Evolutionary conservation across 2,113 vertebrate species (phyloP).

Genomic region (Perca flavescens): DNA sequence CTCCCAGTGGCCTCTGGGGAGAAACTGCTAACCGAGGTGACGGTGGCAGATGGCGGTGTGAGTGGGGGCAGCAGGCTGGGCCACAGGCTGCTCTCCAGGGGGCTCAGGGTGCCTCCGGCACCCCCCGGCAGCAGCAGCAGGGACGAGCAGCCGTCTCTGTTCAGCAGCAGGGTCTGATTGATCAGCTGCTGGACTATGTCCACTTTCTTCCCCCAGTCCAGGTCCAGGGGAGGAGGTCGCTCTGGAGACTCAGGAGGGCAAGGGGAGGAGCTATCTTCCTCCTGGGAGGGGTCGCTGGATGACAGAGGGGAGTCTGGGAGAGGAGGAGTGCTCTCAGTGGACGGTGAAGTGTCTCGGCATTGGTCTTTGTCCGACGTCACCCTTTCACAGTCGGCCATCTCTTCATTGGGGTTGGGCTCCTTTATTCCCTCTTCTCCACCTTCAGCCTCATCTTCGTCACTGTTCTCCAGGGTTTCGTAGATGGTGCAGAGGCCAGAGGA

Average conservation of each 20-base stretch:
- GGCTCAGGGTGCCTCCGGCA: conserved; percentile 85
- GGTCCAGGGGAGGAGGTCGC: conserved; percentile 72
- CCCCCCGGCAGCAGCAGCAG: conserved; percentile 77
- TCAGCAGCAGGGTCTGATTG: conserved; percentile 88
- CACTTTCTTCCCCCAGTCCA: conserved; percentile 85
- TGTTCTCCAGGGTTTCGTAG: conserved; percentile 82
- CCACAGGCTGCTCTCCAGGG: conserved; percentile 91
- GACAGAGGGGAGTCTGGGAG: conserved; percentile 37
- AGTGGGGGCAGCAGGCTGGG: conserved; percentile 88
- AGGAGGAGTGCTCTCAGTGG: not conserved
- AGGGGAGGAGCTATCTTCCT: conserved; percentile 29
- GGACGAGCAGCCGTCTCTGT: conserved; percentile 80
- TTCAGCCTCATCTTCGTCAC: conserved; percentile 73
- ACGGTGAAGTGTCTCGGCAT: not conserved
- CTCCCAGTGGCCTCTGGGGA: conserved; percentile 89
- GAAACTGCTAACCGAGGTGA: conserved; percentile 93
- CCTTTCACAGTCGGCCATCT: not conserved
- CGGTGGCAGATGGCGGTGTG: conserved; percentile 91
- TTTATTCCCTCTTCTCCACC: conserved; percentile 28
- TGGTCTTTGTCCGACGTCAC: not conserved
- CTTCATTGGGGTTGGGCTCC: conserved; percentile 8
- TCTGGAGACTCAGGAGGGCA: conserved; percentile 59
- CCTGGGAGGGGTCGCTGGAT: conserved; percentile 23
- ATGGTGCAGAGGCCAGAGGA: conserved; percentile 84
- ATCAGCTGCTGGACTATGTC: conserved; percentile 92